These are phyloP conservation scores for Ptiloglossa arizonensis DNA, from an alignment of 1,140 invertebrate species.

Conservation along the genomic window DNA sequence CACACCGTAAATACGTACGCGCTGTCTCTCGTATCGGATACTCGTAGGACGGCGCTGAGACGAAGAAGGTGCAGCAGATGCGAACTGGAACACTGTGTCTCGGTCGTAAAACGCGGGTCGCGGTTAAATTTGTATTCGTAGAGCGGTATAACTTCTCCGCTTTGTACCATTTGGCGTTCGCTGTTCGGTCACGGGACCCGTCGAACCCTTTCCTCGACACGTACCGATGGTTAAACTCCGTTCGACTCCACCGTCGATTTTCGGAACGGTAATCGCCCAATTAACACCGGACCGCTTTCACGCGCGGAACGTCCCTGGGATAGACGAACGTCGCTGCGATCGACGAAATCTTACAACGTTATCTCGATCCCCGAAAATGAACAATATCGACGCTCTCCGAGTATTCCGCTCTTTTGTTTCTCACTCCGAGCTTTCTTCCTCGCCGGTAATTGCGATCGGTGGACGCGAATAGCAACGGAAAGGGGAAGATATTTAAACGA, in stretches of 20 bases:
- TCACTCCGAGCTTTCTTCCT: neutral
- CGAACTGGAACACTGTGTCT: conserved; percentile 58
- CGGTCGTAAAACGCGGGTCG: conserved; percentile 65
- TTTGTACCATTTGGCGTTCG: conserved; percentile 30
- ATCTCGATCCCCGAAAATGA: too few relatives aligned
- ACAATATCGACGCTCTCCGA: too few relatives aligned
- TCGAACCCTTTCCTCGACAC: conserved; percentile 36
- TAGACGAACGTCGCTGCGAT: too few relatives aligned
- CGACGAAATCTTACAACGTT: too few relatives aligned
- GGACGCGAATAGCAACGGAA: too few relatives aligned
- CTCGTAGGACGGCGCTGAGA: conserved; percentile 26
- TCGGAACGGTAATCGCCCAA: conserved; percentile 29
- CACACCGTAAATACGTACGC: conserved; percentile 58
- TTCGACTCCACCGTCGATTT: conserved; percentile 10
- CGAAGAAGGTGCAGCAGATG: conserved; percentile 50
- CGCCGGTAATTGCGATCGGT: neutral
- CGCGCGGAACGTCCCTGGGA: too few relatives aligned
- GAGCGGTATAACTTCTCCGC: conserved; percentile 37
- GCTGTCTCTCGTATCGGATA: conserved; percentile 8
- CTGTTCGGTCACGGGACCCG: neutral
- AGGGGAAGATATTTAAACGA: neutral
- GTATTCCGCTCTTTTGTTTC: neutral
- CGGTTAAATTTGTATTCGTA: conserved; percentile 74
- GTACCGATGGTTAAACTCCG: conserved; percentile 24
- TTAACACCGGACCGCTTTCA: neutral